These are phyloP conservation scores for Argyrosomus japonicus DNA, from an alignment of 2,113 vertebrate species.

Conservation along the genomic window DNA sequence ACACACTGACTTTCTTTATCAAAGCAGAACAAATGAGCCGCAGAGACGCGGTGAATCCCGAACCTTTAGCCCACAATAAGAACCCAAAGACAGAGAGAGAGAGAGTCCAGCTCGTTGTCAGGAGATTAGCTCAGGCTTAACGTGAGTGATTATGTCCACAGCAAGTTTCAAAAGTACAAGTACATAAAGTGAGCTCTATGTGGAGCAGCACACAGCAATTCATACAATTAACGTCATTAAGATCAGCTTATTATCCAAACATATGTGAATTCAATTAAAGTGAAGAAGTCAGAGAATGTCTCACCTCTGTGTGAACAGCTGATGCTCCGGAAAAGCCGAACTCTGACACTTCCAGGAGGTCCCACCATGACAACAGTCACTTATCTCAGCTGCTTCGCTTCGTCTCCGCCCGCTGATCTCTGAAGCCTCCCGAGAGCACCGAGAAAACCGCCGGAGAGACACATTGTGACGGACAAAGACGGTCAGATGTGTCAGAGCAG, in stretches of 20 bases:
- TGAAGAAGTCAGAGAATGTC: neutral
- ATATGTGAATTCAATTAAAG: too few species aligned
- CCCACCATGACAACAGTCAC: constrained; percentile 52
- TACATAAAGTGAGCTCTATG: neutral
- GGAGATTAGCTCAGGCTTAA: constrained; percentile 41
- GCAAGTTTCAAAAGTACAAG: constrained; percentile 7
- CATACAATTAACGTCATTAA: neutral
- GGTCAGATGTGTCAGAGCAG: neutral
- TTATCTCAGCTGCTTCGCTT: constrained; percentile 38
- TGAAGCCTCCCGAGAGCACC: constrained; percentile 15
- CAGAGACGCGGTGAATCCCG: neutral
- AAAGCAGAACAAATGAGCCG: neutral
- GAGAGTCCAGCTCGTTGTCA: neutral
- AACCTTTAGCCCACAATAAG: neutral
- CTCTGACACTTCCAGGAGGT: constrained; percentile 49
- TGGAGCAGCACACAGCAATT: neutral
- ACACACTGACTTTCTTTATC: neutral
- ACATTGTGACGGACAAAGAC: constrained; percentile 32
- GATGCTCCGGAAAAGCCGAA: constrained; percentile 34
- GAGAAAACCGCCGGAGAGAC: neutral
- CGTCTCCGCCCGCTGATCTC: neutral
- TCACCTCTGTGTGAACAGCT: constrained; percentile 44
- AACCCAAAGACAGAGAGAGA: neutral
- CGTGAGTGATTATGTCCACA: constrained; percentile 18
- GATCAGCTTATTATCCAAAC: too few species aligned